Evolutionary conservation across 92 coral and sea anemone genomes (phyloP), one percentile per base, ranked within the genome.

Genomic region (Porites cylindrica): DNA sequence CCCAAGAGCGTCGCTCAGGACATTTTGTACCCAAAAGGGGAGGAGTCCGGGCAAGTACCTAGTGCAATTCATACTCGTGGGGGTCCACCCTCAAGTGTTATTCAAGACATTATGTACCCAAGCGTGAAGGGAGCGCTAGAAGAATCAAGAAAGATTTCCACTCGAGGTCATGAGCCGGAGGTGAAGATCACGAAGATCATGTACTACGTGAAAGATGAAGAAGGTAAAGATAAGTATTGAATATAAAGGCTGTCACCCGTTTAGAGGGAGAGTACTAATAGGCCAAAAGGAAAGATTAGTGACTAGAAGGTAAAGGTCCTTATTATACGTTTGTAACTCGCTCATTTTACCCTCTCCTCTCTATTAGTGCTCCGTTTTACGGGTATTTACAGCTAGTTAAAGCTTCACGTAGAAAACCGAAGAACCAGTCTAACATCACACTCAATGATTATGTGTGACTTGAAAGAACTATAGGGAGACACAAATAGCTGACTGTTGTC

Each of bases 81-180:
- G 20, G 83, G 90, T 10, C 96, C 98, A 50, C 98, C 98, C 64
- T 80, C 89, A 18, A 94, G 98, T 80, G 86, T 88, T 12, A 88
- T 87, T 62, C 98, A 96, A 83, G 89, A 90, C 51, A 78, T 95
- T 3, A 67, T 96, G 89, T 96, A 96, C 78, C 96, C 96, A 75
- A 92, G 73, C 26, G 85, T 50, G 23, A 88, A 62, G 16, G 64
- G 67, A 12, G 47, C 60, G 29, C 86, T 80, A 47, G 88, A 60
- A 54, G 92, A 82, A 72, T 77, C 38, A 59, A 59, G 72, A 53
- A 56, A 20, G 59, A 10, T 62, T 4, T 87, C 98, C 9, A 87
- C 95, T 8, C 97, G 98, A 7, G 98, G 98, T 1, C 95, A 92
- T 62, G 98, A 96, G 76, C 97, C 95, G 18, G 94, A 81, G 13